Evolutionary conservation across 2,888 invertebrate genomes (phyloP).

Genomic region (Vanessa cardui): DNA sequence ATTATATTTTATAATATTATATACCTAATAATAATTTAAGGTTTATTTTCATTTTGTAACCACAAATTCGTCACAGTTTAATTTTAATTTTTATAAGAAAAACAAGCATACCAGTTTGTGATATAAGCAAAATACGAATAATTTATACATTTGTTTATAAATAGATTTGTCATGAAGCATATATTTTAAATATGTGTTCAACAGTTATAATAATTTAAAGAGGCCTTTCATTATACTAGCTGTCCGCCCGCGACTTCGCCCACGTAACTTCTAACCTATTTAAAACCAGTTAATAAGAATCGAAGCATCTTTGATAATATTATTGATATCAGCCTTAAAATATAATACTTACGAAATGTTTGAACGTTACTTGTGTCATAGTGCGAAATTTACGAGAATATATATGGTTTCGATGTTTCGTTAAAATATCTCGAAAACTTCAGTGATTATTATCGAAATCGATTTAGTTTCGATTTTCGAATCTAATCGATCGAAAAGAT

Average conservation of each 20-base stretch:
- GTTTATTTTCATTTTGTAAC: too few relatives aligned
- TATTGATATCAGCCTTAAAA: constrained; percentile 3
- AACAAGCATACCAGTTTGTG: too few relatives aligned
- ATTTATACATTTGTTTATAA: not conserved
- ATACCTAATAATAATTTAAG: too few relatives aligned
- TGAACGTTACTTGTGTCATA: not conserved
- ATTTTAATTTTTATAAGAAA: too few relatives aligned
- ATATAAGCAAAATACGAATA: too few relatives aligned
- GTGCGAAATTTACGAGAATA: not conserved
- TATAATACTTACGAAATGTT: not conserved
- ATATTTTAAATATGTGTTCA: constrained; percentile 20
- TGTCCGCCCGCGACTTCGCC: constrained; percentile 26
- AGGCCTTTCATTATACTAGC: constrained; percentile 23
- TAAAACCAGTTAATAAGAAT: constrained; percentile 18
- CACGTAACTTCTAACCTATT: constrained; percentile 24
- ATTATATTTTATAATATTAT: too few relatives aligned
- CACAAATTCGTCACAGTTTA: too few relatives aligned
- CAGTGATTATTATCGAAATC: too few relatives aligned
- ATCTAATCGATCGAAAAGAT: too few relatives aligned
- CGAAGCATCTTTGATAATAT: constrained; percentile 24
- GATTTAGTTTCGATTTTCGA: too few relatives aligned
- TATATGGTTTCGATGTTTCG: not conserved
- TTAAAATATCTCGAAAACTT: too few relatives aligned
- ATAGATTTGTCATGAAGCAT: constrained; percentile 10
- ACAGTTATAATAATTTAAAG: constrained; percentile 18